Evolutionary conservation across 1,140 invertebrate genomes (phyloP).

Genomic region (Pygmarrhopalites habei): DNA sequence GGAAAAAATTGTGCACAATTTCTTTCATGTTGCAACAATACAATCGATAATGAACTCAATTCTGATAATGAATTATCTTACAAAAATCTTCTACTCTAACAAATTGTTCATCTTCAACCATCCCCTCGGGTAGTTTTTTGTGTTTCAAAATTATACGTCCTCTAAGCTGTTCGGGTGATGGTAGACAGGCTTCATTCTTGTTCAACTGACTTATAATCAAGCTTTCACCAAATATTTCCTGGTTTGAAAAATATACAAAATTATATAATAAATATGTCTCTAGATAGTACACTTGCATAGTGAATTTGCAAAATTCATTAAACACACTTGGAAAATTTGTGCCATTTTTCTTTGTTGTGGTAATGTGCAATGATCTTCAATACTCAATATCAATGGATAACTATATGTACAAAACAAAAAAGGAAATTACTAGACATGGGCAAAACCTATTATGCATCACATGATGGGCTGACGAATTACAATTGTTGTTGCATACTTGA

Average conservation of each 20-base stretch:
- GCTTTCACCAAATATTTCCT: conserved; percentile 88
- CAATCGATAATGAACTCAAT: background rate
- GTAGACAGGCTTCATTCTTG: conserved; percentile 49
- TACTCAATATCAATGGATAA: conserved; percentile 94
- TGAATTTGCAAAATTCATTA: no score
- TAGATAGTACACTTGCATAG: no score
- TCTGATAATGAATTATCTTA: no score
- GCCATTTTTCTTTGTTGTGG: conserved; percentile 96
- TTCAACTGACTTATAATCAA: conserved; percentile 69
- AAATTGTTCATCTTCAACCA: conserved; percentile 63
- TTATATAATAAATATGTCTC: background rate
- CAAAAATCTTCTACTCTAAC: conserved; percentile 56
- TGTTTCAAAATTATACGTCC: conserved; percentile 49
- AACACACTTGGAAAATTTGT: conserved; percentile 65
- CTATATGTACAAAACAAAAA: conserved; percentile 46
- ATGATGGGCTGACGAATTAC: no score
- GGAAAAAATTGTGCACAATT: conserved; percentile 12
- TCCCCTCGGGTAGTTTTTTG: conserved; percentile 84
- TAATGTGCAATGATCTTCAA: conserved; percentile 95
- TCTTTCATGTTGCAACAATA: no score
- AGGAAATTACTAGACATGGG: no score
- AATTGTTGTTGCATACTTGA: no score
- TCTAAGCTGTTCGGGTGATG: conserved; percentile 71
- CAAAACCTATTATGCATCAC: no score
- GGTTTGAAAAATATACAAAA: background rate